Base-by-base conservation (phyloP, 2,888 invertebrate genomes). In the Syritta pipiens region DNA sequence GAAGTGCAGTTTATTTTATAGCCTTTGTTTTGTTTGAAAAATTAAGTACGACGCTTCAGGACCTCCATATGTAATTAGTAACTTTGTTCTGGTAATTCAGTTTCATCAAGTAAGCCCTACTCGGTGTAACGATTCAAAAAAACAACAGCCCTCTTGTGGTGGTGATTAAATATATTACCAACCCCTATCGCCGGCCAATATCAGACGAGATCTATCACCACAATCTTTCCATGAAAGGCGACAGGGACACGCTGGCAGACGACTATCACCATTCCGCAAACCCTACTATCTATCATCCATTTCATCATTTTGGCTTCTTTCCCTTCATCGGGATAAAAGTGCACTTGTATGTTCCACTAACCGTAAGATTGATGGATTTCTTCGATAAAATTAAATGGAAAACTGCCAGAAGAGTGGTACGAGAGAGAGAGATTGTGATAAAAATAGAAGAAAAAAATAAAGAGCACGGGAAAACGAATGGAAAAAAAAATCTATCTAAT, bases 281-380 rank as follows among this genome's bases (percentile, higher is more conserved):
- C 49, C 42, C 24, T 12, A 57, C 30, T 59, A 49, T 69, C 59
- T 20, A 60, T 69, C 60, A 60, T 46, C 19, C 60, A 10, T 40
- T 60, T 53, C 24, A 60, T 44, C 60, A 53, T 30, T 60, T 37
- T 14, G 12, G 37, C 14, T 42, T 32, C 35, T 26, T 51, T 53
- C 60, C 51, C 60, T 42, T 51, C 51, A 24, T 51, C 69, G 26
- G 35, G 44, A 69, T 35, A 40, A 42, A 48, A 60, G 59, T 60
- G 60, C 68, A 68, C 53, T 60, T 55, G 17, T 68, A 35, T 67
- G 53, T 48, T 44, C 10, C 35, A 30, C 3, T 26, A 22, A 17
- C 20, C 37, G 44, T 14, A 42, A 57, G 62, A 76, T 76, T 76
- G 76, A 67, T 76, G 69, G 62, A 57, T 76, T 63, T 26, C 63